phyloP scores from a whole-genome alignment of 2,888 invertebrate species.

The Callosobruchus maculatus region DNA sequence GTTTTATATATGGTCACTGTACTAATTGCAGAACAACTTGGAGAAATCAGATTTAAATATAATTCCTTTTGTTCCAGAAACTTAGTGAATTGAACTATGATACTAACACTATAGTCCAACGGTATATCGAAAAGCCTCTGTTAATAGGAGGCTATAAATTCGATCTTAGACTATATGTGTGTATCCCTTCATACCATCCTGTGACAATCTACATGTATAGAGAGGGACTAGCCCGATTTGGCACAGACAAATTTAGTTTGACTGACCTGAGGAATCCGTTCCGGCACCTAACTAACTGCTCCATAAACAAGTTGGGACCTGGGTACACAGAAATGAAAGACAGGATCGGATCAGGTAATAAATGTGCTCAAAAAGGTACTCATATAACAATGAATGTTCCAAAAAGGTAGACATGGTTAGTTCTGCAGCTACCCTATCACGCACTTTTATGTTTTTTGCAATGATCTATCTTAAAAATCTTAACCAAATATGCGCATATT shows the following conservation, averaged over 20 bases:
- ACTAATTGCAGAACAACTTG: too few relatives aligned
- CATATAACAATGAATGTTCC: too few relatives aligned
- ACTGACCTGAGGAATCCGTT: constrained; percentile 80
- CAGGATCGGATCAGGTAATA: constrained; percentile 70
- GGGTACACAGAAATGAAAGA: constrained; percentile 80
- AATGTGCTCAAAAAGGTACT: too few relatives aligned
- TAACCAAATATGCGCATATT: too few relatives aligned
- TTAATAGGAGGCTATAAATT: constrained; percentile 89
- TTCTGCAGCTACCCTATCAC: too few relatives aligned
- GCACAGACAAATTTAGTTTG: constrained; percentile 80
- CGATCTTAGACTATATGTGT: constrained; percentile 85
- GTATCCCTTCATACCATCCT: constrained; percentile 83
- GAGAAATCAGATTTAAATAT: too few relatives aligned
- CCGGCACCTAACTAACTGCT: constrained; percentile 87
- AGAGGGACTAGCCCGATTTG: constrained; percentile 77
- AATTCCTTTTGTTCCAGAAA: constrained; percentile 61
- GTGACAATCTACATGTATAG: constrained; percentile 84
- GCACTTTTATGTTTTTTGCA: too few relatives aligned
- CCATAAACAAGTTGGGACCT: constrained; percentile 84
- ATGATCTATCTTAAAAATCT: too few relatives aligned
- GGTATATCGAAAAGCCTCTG: constrained; percentile 73
- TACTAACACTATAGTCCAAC: constrained; percentile 74
- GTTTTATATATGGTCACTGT: too few relatives aligned
- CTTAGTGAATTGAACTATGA: constrained; percentile 75
- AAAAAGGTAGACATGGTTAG: too few relatives aligned